Evolutionary conservation across 2,797 vertebrate species (phyloP), one percentile per base, ranked within the genome.

Genomic region (Falco naumanni): DNA sequence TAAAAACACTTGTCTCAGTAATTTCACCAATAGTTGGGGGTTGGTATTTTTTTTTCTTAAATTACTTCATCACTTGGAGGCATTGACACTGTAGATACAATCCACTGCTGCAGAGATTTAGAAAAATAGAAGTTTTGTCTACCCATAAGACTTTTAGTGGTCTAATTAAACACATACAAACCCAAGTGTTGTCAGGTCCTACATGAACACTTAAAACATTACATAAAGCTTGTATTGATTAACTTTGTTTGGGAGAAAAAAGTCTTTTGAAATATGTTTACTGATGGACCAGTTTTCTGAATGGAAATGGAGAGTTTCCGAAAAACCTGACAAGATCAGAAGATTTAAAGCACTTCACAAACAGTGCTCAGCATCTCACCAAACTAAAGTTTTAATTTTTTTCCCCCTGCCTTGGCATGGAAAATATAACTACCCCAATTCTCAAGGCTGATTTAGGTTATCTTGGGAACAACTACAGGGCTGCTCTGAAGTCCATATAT

Each of bases 1-100:
- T 85, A 93, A 94, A 95, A 93, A n/a, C 63, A 50, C 48, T 95
- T 63, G 31, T 70, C 57, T 16, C 17, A 77, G 54, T 80, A 84
- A 96, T 93, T 96, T 91, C 59, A 91, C 41, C 20, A 43, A 16
- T 60, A 56, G 12, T 15, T 25, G 10, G 5, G 7, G 7, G 33
- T 25, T 24, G 34, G 7, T 45, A 21, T 20, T 25, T 24, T 22
- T 16, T 10, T 16, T 82, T 70, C 89, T 48, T 5, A 13, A 33
- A 57, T 72, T 45, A 33, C 16, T 75, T 93, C 5, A 3, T 91
- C 53, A 60, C 22, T 48, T 31, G 51, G 47, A 87, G 39, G 7
- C 48, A 81, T 34, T 83, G 72, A 65, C 1, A 1, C 7, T 81
- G 33, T 51, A 13, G 16, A 70, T 75, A 34, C 3, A 84, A 75